Conservation (phyloP, 30 jellyfish, hydroid and myxozoan genomes). For the Turritopsis rubra region DNA sequence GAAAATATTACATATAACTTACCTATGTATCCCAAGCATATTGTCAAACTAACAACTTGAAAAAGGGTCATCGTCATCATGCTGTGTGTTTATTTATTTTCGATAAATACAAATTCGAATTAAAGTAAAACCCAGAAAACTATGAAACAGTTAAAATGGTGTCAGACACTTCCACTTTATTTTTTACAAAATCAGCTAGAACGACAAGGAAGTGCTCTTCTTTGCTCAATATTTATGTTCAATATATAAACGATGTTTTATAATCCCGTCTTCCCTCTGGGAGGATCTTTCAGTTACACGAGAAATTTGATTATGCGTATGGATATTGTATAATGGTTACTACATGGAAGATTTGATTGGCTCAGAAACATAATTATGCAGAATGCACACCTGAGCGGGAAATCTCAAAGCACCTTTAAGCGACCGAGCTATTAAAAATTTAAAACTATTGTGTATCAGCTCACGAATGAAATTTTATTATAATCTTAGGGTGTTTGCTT, state of each 20-base stretch:
- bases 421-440: neutral
- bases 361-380: neutral
- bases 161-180: neutral
- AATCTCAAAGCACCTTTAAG: neutral
- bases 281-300: neutral
- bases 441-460: neutral
- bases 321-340: neutral
- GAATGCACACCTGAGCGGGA: neutral
- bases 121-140: no score
- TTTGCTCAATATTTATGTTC: neutral
- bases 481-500: neutral
- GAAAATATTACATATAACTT: neutral
- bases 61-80: neutral
- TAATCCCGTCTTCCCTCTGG: neutral
- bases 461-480: neutral
- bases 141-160: no score
- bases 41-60: neutral
- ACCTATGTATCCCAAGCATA: neutral
- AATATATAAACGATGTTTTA: neutral
- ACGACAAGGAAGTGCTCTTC: neutral
- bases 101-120: neutral
- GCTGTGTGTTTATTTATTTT: neutral
- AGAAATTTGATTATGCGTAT: neutral
- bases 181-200: neutral
- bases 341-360: neutral